Conservation (phyloP, 2,888 invertebrate species). For the Melangyna quadrimaculata region DNA sequence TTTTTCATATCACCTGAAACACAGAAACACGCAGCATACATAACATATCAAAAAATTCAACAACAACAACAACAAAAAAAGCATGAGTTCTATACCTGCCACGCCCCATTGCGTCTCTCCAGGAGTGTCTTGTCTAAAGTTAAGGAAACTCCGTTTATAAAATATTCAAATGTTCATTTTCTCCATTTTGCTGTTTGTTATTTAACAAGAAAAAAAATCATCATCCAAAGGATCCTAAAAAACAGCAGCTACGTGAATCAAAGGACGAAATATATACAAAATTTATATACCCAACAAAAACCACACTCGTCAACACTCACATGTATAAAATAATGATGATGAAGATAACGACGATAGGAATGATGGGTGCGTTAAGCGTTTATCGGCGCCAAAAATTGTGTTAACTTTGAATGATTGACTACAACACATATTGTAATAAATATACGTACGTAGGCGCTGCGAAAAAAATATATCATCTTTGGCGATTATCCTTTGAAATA, state of each 20-base stretch:
- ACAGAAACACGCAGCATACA: not conserved
- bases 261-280: not conserved
- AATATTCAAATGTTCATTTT: conserved; percentile 65
- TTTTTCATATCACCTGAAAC: conserved; percentile 52
- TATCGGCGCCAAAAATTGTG: conserved; percentile 59
- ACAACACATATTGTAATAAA: conserved; percentile 44
- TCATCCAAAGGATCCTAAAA: not conserved
- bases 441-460: not conserved
- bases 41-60: not conserved
- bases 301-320: too few species aligned
- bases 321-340: conserved; percentile 30
- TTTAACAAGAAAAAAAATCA: conserved; percentile 1
- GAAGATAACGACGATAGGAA: conserved; percentile 56
- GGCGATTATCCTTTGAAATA: conserved; percentile 42
- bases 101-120: conserved; percentile 17
- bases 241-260: conserved; percentile 6
- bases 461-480: not conserved
- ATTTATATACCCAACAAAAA: too few species aligned
- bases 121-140: conserved; percentile 45
- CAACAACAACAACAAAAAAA: conserved; percentile 13
- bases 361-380: conserved; percentile 58
- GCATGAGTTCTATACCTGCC: not conserved
- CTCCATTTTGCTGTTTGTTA: conserved; percentile 6
- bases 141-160: conserved; percentile 53
- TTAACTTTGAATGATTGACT: conserved; percentile 68